These are phyloP conservation scores for Enteromius viviparus DNA, from an alignment of 2,797 vertebrate genomes.

Conservation along the genomic window DNA sequence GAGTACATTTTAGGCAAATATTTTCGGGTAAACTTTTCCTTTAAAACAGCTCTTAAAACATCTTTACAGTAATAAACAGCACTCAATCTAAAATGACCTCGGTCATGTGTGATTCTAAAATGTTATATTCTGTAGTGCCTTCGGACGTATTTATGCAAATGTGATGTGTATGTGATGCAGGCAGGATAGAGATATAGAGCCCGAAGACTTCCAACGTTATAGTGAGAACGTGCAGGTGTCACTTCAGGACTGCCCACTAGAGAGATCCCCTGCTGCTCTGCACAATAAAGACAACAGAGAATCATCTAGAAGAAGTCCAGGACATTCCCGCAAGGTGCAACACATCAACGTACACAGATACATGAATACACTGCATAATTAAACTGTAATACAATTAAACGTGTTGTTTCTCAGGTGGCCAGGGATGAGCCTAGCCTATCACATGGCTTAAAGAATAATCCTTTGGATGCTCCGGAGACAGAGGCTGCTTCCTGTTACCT, in stretches of 20 bases:
- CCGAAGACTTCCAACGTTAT: conserved; percentile 95
- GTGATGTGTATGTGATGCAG: conserved; percentile 67
- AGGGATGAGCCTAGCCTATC: conserved; percentile 78
- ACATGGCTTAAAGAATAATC: conserved; percentile 69
- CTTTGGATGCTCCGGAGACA: conserved; percentile 64
- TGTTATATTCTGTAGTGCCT: background rate
- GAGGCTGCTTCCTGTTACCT: conserved; percentile 78
- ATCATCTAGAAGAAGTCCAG: conserved; percentile 77
- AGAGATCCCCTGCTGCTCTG: conserved; percentile 82
- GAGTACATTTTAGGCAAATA: background rate
- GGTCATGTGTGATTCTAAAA: background rate
- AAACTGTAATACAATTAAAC: background rate
- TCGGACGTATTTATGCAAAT: background rate
- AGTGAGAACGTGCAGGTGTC: conserved; percentile 86
- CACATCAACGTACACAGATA: background rate
- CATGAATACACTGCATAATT: background rate
- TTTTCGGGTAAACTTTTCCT: background rate
- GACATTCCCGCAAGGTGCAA: conserved; percentile 82
- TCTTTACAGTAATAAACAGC: background rate
- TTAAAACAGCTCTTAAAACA: background rate
- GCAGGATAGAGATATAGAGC: conserved; percentile 90
- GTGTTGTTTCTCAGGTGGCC: conserved; percentile 74
- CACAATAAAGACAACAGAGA: conserved; percentile 78
- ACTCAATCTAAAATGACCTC: background rate
- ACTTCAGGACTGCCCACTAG: conserved; percentile 89